phyloP scores from a whole-genome alignment of 1,140 invertebrate genomes.

The Cydia fagiglandana region DNA sequence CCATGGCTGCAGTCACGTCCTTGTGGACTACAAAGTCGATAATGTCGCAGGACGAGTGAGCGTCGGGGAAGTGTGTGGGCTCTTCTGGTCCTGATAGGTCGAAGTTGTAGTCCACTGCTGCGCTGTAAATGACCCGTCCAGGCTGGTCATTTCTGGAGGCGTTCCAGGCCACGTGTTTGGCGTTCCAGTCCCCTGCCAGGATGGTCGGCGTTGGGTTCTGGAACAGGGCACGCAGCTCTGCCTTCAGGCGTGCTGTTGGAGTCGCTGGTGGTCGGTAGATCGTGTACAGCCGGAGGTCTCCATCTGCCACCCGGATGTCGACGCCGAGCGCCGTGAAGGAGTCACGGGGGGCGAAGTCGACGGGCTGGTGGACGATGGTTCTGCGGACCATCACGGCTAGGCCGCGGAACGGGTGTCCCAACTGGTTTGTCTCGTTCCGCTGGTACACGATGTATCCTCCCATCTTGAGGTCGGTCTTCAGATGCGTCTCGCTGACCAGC shows the following conservation, averaged over 20 bases:
- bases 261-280: not conserved
- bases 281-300: not conserved
- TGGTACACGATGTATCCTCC: not conserved
- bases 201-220: not conserved
- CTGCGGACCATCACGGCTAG: not conserved
- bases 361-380: constrained; percentile 17
- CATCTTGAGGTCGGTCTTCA: not conserved
- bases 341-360: not conserved
- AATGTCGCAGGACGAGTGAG: not conserved
- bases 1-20: not conserved
- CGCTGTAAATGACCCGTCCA: not conserved
- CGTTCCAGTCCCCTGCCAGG: constrained; percentile 18
- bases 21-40: constrained; percentile 21
- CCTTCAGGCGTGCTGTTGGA: too few relatives aligned
- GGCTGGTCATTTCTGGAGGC: not conserved
- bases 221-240: not conserved
- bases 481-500: constrained; percentile 12
- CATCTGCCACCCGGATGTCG: not conserved
- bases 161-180: constrained; percentile 17
- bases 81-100: not conserved
- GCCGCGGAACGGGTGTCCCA: not conserved
- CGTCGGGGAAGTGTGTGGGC: not conserved
- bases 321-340: constrained; percentile 5
- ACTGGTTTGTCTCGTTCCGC: not conserved
- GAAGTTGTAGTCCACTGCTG: not conserved